Conservation (phyloP, 2,113 vertebrate genomes). For the Gasterosteus aculeatus region DNA sequence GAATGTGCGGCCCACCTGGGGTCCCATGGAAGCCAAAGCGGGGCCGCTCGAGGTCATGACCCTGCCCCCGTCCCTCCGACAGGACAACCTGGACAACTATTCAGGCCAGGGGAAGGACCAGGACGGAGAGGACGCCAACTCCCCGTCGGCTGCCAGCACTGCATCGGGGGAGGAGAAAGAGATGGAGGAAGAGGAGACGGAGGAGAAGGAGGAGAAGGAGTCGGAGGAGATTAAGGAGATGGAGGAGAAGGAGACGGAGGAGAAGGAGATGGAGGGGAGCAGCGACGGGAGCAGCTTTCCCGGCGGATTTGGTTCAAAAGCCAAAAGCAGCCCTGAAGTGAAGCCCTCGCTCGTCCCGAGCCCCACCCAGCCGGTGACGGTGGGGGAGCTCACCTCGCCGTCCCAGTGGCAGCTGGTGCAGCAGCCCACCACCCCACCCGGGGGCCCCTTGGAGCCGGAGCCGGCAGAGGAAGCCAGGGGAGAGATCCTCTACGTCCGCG, state of each 20-base stretch:
- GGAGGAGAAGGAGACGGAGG: no score
- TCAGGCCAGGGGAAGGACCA: constrained; percentile 80
- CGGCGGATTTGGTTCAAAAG: constrained; percentile 42
- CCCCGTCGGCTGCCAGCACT: constrained; percentile 33
- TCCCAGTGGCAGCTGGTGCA: constrained; percentile 73
- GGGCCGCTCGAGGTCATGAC: constrained; percentile 76
- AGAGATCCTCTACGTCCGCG: constrained; percentile 69
- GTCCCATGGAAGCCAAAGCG: constrained; percentile 79
- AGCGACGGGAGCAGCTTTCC: constrained; percentile 60
- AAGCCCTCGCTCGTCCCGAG: constrained; percentile 25
- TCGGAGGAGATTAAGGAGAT: no score
- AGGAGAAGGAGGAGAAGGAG: no score
- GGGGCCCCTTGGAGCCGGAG: constrained; percentile 18
- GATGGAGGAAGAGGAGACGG: no score
- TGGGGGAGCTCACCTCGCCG: constrained; percentile 69
- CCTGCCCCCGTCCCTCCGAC: constrained; percentile 60
- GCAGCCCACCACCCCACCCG: constrained; percentile 60
- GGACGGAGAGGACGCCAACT: constrained; percentile 48
- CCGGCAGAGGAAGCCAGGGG: constrained; percentile 72
- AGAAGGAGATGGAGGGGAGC: constrained; percentile 71
- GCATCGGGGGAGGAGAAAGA: constrained; percentile 64
- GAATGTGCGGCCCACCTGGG: constrained; percentile 55
- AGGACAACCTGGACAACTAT: constrained; percentile 78
- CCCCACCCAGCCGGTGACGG: constrained; percentile 46
- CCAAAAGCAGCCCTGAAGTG: constrained; percentile 17